Conservation (phyloP, 2,888 invertebrate genomes). For the Aspidiotus rigidus region DNA sequence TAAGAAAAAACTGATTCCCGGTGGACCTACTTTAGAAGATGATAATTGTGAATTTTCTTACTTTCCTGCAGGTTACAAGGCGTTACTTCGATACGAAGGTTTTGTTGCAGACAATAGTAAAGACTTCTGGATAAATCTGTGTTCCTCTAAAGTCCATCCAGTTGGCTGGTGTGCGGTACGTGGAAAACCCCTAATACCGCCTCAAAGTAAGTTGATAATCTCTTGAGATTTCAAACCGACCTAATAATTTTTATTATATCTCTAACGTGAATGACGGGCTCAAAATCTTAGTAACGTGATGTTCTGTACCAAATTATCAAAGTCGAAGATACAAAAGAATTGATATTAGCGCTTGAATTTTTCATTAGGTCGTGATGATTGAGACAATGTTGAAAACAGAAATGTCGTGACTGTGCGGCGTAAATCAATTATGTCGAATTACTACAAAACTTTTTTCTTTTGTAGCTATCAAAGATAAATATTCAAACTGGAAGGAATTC, state of each 20-base stretch:
- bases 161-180: conserved; percentile 97
- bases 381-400: too few species aligned
- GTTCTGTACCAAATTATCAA: too few species aligned
- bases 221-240: too few species aligned
- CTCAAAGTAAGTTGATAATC: conserved; percentile 52
- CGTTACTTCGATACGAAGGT: conserved; percentile 69
- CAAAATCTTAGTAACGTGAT: too few species aligned
- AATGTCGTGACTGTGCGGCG: too few species aligned
- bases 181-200: conserved; percentile 90
- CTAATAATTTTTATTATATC: too few species aligned
- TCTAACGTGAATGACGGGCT: too few species aligned
- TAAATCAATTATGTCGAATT: too few species aligned
- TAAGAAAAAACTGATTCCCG: too few species aligned
- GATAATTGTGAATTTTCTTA: not conserved
- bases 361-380: too few species aligned
- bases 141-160: conserved; percentile 88
- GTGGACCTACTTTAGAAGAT: not conserved
- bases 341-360: too few species aligned
- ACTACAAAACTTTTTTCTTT: conserved; percentile 29
- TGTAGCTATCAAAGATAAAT: conserved; percentile 77
- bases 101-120: conserved; percentile 77
- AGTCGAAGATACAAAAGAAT: too few species aligned
- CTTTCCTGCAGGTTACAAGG: conserved; percentile 48
- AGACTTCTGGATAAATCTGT: conserved; percentile 95
- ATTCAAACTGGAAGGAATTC: conserved; percentile 93